phyloP scores from a whole-genome alignment of 2,113 vertebrate species.

The Dromaius novaehollandiae region DNA sequence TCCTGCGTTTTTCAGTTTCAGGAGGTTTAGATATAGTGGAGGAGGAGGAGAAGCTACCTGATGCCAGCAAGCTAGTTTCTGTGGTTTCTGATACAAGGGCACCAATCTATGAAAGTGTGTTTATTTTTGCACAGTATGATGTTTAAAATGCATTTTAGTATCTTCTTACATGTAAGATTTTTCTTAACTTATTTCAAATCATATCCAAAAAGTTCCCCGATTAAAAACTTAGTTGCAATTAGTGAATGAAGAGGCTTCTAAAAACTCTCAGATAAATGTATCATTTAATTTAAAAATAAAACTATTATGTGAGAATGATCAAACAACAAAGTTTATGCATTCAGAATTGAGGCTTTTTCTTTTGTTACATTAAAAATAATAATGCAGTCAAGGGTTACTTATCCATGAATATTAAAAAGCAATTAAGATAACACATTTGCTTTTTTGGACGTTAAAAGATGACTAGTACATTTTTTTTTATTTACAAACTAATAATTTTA shows the following conservation, averaged over 20 bases:
- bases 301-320: neutral
- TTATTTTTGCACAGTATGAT: neutral
- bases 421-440: neutral
- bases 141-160: neutral
- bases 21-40: neutral
- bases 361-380: neutral
- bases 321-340: neutral
- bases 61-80: neutral
- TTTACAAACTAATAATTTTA: neutral
- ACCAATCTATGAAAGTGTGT: neutral
- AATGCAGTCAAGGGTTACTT: neutral
- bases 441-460: neutral
- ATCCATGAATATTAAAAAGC: neutral
- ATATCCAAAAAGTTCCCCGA: neutral
- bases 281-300: no score
- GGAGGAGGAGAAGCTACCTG: neutral
- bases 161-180: neutral
- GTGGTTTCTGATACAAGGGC: neutral
- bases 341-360: neutral
- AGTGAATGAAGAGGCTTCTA: no score
- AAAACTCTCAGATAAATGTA: no score
- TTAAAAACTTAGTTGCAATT: no score
- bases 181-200: neutral
- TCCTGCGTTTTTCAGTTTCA: neutral
- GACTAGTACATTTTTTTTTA: neutral